Conservation (phyloP, 2,888 invertebrate species). For the Eurytoma californica region DNA sequence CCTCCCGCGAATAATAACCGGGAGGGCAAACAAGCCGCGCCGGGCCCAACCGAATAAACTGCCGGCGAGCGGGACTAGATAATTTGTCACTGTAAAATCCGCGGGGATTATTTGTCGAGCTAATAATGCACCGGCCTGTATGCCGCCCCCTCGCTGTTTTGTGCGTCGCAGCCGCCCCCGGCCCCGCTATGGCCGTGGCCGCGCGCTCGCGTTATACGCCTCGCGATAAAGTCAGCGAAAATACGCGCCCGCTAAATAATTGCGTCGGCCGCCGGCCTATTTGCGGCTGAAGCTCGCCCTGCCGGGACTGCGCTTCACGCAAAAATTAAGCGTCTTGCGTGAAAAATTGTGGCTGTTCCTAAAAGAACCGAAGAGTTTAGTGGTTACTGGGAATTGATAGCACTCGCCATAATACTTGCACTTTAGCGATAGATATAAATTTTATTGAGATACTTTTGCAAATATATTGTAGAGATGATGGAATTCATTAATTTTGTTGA, state of each 20-base stretch:
- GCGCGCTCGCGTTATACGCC: background rate
- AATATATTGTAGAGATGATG: no score
- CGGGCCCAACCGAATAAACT: slow-evolving; percentile 66
- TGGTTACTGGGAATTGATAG: no score
- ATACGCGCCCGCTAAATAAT: slow-evolving; percentile 62
- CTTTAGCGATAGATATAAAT: no score
- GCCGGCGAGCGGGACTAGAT: slow-evolving; percentile 64
- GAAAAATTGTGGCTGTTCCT: background rate
- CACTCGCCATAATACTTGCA: no score
- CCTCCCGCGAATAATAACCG: slow-evolving; percentile 45
- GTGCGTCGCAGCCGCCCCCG: background rate
- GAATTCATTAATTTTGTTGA: no score
- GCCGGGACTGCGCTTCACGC: background rate
- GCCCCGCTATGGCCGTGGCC: no score
- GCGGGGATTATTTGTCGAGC: slow-evolving; percentile 71
- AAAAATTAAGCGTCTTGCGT: background rate
- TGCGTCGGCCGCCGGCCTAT: slow-evolving; percentile 56
- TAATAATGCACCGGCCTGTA: slow-evolving; percentile 70
- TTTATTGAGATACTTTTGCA: no score
- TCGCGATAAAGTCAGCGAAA: slow-evolving; percentile 69
- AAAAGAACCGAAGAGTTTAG: background rate
- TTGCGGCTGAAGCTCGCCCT: slow-evolving; percentile 41
- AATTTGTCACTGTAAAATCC: slow-evolving; percentile 72
- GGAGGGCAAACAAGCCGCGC: slow-evolving; percentile 61
- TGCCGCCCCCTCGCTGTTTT: slow-evolving; percentile 33